Evolutionary conservation across 2,113 vertebrate genomes (phyloP).

Genomic region (Myotis davidii): DNA sequence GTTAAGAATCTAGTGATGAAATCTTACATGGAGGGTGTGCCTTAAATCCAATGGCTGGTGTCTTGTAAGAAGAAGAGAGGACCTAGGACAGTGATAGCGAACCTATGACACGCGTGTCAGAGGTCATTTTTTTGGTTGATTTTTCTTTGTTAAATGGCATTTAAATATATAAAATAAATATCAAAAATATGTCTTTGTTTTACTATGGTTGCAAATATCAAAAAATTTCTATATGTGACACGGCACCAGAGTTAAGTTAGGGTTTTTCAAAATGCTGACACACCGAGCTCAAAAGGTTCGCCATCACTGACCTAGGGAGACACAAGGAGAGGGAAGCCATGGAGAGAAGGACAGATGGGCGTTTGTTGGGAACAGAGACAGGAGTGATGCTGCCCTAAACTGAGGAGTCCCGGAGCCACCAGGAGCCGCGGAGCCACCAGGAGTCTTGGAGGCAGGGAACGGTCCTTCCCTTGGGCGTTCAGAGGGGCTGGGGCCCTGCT

Average conservation of each 20-base stretch:
- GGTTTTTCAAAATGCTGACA: too few relatives aligned
- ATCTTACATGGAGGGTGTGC: neutral
- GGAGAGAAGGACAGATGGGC: neutral
- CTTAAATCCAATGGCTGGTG: neutral
- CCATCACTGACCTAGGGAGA: neutral
- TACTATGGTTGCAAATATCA: too few relatives aligned
- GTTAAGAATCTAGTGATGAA: neutral
- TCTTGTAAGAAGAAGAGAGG: neutral
- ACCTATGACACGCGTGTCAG: too few relatives aligned
- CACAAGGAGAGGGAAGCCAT: rapidly evolving
- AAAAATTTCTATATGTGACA: too few relatives aligned
- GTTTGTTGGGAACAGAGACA: neutral
- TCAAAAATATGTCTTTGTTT: too few relatives aligned
- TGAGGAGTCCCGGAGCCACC: too few relatives aligned
- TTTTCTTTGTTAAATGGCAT: too few relatives aligned
- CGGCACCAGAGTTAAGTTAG: too few relatives aligned
- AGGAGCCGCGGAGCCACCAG: too few relatives aligned
- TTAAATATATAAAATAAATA: too few relatives aligned
- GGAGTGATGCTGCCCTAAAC: neutral
- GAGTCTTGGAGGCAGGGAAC: neutral
- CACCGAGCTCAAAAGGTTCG: too few relatives aligned
- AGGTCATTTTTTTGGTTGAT: too few relatives aligned
- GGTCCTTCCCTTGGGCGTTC: rapidly evolving
- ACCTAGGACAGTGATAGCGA: neutral
- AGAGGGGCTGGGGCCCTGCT: rapidly evolving